A percentile compares a stretch with the other conserved stretches of the same genome.
phyloP scores from a whole-genome alignment of 2,113 vertebrate species.

The Myrmophylax atrothorax region DNA sequence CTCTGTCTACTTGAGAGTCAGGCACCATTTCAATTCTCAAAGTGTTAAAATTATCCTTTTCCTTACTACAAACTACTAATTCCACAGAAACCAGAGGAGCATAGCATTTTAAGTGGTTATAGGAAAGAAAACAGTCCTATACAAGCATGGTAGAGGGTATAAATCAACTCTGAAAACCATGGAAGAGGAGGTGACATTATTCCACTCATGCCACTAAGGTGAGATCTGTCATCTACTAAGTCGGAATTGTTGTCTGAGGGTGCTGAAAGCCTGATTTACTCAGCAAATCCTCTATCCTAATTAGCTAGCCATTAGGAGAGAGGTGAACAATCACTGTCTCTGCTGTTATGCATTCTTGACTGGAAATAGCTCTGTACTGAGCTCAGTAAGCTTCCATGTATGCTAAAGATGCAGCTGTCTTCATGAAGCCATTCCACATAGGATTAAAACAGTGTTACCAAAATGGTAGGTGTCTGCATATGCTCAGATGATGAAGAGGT shows the following conservation, averaged over 20 bases:
- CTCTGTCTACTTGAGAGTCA: not conserved
- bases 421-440: not conserved
- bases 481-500: constrained; percentile 8
- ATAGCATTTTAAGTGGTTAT: not conserved
- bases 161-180: not conserved
- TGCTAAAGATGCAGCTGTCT: not conserved
- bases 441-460: not conserved
- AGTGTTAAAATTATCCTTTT: not conserved
- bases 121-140: not conserved
- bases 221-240: not conserved
- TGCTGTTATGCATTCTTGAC: not conserved
- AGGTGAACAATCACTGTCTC: not conserved
- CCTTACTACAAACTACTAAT: not conserved
- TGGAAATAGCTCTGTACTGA: not conserved
- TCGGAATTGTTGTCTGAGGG: not conserved
- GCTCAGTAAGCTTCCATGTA: not conserved
- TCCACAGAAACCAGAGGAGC: not conserved
- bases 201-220: not conserved
- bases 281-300: not conserved
- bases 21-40: not conserved
- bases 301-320: not conserved
- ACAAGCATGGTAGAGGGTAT: not conserved
- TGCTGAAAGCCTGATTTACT: not conserved
- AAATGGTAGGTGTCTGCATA: constrained; percentile 17
- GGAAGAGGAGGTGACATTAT: not conserved